These are phyloP conservation scores for Pygmarrhopalites habei DNA, from an alignment of 1,140 invertebrate genomes.

Conservation along the genomic window DNA sequence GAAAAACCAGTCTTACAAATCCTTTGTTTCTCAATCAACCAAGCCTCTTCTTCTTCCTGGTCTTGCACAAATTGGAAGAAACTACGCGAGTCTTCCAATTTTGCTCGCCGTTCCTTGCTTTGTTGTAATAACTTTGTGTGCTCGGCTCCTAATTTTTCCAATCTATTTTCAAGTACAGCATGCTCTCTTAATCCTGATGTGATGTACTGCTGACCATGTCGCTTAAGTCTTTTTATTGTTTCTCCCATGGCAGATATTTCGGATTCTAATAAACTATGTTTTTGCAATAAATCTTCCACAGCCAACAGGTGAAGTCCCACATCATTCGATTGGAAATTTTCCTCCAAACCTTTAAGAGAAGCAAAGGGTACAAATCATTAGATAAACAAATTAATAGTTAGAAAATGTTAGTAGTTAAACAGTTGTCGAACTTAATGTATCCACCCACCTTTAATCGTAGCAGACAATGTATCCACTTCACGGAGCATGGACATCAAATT, in stretches of 20 bases:
- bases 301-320: slow-evolving; percentile 84
- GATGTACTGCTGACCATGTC: slow-evolving; percentile 55
- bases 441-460: slow-evolving; percentile 59
- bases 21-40: slow-evolving; percentile 84
- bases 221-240: slow-evolving; percentile 65
- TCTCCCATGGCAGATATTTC: slow-evolving; percentile 76
- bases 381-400: no score
- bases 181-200: slow-evolving; percentile 54
- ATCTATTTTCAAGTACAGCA: slow-evolving; percentile 57
- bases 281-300: slow-evolving; percentile 88
- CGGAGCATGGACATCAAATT: slow-evolving; percentile 75
- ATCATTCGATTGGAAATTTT: slow-evolving; percentile 76
- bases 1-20: slow-evolving; percentile 80
- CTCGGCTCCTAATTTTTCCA: slow-evolving; percentile 59
- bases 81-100: slow-evolving; percentile 82
- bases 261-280: slow-evolving; percentile 82
- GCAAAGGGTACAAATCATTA: no score
- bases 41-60: slow-evolving; percentile 86
- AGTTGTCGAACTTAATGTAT: no score
- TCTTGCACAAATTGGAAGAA: slow-evolving; percentile 94
- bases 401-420: no score
- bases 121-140: slow-evolving; percentile 54
- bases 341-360: slow-evolving; percentile 46
- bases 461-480: slow-evolving; percentile 83
- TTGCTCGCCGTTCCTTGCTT: slow-evolving; percentile 66